phyloP scores from a whole-genome alignment of 1,140 invertebrate genomes.

The Trissolcus basalis region DNA sequence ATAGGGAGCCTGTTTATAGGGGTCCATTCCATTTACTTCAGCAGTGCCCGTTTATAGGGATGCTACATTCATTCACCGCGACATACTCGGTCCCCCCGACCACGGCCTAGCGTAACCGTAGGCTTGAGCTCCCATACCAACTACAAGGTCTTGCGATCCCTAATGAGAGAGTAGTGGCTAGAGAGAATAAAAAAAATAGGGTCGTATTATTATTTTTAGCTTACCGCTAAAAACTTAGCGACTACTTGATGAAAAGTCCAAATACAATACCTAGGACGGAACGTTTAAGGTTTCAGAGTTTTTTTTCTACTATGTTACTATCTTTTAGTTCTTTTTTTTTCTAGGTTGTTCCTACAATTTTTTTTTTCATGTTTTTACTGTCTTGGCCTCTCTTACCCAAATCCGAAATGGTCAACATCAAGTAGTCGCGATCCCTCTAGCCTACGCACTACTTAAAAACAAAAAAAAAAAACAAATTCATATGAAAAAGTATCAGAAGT shows the following conservation, averaged over 20 bases:
- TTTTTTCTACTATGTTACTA: not conserved
- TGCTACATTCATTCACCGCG: too few relatives aligned
- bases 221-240: not conserved
- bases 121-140: too few relatives aligned
- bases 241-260: constrained; percentile 10
- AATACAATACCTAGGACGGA: constrained; percentile 5
- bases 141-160: too few relatives aligned
- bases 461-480: not conserved
- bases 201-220: constrained; percentile 1
- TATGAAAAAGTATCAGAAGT: constrained; percentile 11
- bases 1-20: too few relatives aligned
- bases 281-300: constrained; percentile 5
- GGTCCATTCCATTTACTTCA: too few relatives aligned
- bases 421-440: constrained; percentile 8
- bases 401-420: not conserved
- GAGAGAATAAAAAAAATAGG: not conserved
- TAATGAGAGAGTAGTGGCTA: too few relatives aligned
- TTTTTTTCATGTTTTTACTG: constrained; percentile 13
- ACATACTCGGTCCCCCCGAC: too few relatives aligned
- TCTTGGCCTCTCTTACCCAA: constrained; percentile 9
- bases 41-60: too few relatives aligned
- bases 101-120: too few relatives aligned
- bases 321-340: not conserved
- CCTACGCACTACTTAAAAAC: constrained; percentile 1
- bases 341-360: constrained; percentile 16